Base-by-base conservation (phyloP, 2,113 vertebrate genomes). In the Paralichthys olivaceus region DNA sequence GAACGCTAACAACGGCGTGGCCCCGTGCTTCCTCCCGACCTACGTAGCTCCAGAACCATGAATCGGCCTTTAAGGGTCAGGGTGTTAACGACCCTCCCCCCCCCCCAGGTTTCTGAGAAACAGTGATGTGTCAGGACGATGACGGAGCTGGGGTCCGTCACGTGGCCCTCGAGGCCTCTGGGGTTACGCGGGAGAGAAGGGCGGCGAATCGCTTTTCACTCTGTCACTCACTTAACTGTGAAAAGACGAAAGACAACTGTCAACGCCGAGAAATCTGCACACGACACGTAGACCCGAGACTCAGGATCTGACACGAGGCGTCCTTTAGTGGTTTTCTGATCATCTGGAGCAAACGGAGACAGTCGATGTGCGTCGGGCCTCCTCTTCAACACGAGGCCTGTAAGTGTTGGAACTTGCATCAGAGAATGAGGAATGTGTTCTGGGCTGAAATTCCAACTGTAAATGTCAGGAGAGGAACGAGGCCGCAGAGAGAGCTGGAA, bases 321-420 rank as follows among this genome's bases (percentile, higher is more conserved):
- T 28, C 28, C 0, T 28, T 28, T 4, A 8, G 32, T 34, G 32
- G 7, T 34, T 34, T 34, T 34, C 32, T 8, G 32, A 34, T 34
- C 32, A 2, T 2, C 1, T 40, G 9, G 9, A 40, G 37, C 12
- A 2, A 3, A 13, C 3, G 3, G 37, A 40, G 34, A 37, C 34
- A 37, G 34, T 37, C 8, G 8, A 32, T 79, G 47, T 40, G 76
- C 13, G 45, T 23, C 19, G 49, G 6, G 40, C 8, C 19, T 43
- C 20, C 12, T 47, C 57, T 26, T 26, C n/a, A 59, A 76, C 71
- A 6, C 2, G 5, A n/a, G 55, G 58, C 37, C 25, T 53, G 61
- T 71, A 29, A 64, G 75, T 88, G 87, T 86, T 86, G 25, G 25
- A 89, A 91, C 86, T 81, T 86, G 86, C 75, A 72, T 78, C 25